Evolutionary conservation across 1,140 invertebrate genomes (phyloP).

Genomic region (Olivierus martensii): DNA sequence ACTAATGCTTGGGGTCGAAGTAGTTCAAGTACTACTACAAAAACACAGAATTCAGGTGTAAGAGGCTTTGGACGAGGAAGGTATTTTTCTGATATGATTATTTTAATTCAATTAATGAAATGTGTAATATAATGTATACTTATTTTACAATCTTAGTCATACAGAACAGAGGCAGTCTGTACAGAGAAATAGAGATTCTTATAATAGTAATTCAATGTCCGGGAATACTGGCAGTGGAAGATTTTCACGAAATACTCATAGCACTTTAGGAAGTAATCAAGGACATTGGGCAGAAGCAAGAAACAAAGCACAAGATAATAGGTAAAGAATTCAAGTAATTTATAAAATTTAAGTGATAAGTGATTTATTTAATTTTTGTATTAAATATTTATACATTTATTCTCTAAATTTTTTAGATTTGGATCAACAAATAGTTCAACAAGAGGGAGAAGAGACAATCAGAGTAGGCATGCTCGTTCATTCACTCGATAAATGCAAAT

Average conservation of each 20-base stretch:
- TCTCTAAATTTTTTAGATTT: background rate
- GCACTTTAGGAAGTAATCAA: background rate
- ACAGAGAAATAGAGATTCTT: constrained; percentile 8
- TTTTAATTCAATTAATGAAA: background rate
- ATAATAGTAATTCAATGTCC: constrained; percentile 3
- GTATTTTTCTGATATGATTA: background rate
- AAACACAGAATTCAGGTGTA: background rate
- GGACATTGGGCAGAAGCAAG: constrained; percentile 14
- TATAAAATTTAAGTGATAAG: too few species aligned
- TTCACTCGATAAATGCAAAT: constrained; percentile 10
- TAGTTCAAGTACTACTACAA: background rate
- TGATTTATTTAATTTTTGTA: too few species aligned
- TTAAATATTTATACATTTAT: too few species aligned
- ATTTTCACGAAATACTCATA: background rate
- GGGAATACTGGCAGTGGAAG: constrained; percentile 5
- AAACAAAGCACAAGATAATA: constrained; percentile 11
- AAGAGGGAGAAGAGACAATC: background rate
- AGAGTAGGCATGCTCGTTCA: constrained; percentile 7
- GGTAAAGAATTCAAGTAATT: background rate
- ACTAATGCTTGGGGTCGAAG: too few species aligned
- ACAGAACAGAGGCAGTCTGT: background rate
- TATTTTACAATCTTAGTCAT: background rate
- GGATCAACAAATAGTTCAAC: background rate
- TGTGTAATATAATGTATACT: background rate
- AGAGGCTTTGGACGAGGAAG: background rate